Evolutionary conservation across 2,888 invertebrate genomes (phyloP), one percentile per base, ranked within the genome.

Genomic region (Ethmia dodecea): DNA sequence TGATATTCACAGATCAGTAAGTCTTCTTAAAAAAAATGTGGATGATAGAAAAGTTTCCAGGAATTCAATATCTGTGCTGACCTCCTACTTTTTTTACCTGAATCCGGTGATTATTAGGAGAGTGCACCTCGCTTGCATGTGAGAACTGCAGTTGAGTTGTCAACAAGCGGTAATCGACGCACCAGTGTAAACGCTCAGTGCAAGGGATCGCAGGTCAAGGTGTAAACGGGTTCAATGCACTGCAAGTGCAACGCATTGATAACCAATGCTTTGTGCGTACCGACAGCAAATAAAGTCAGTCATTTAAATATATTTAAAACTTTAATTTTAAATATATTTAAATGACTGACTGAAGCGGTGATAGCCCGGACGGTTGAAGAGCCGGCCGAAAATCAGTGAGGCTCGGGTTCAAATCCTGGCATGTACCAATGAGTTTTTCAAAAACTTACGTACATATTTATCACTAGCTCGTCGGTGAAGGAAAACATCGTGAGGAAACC

Each of bases 141-240:
- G n/a, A n/a, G n/a, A n/a, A n/a, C n/a, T n/a, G n/a, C n/a, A n/a
- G n/a, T n/a, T n/a, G n/a, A n/a, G n/a, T n/a, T n/a, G n/a, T n/a
- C n/a, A n/a, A n/a, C n/a, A n/a, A n/a, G n/a, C n/a, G n/a, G n/a
- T n/a, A n/a, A n/a, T n/a, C n/a, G n/a, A n/a, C n/a, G n/a, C n/a
- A n/a, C n/a, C n/a, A n/a, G n/a, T n/a, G n/a, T n/a, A n/a, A n/a
- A n/a, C n/a, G n/a, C n/a, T n/a, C n/a, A n/a, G n/a, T n/a, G n/a
- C n/a, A n/a, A n/a, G n/a, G n/a, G 55, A 50, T 55, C 68, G 44
- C 48, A 57, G 74, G 73, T 72, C 73, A 68, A 63, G 63, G 58
- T 58, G 65, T 53, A 54, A 48, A 49, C 43, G 54, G 56, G 72
- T 65, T 65, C 71, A 59, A 61, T 60, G 60, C 53, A 60, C 67